These are phyloP conservation scores for Synergus itoensis DNA, from an alignment of 2,888 invertebrate genomes.

Conservation along the genomic window DNA sequence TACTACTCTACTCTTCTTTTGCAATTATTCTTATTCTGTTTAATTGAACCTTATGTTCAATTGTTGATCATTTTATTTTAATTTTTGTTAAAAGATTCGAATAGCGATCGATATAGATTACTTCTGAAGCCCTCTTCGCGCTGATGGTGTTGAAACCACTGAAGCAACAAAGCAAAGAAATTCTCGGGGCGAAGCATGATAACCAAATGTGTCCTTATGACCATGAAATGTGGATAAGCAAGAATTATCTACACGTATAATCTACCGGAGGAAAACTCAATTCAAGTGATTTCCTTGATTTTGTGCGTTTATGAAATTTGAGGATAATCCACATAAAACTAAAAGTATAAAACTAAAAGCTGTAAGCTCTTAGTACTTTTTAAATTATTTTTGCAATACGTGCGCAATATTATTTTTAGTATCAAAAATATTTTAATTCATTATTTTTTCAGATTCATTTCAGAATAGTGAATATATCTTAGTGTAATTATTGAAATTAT, in stretches of 20 bases:
- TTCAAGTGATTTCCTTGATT: background rate
- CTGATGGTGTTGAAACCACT: slow-evolving; percentile 44
- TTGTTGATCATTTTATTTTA: background rate
- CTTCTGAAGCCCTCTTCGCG: slow-evolving; percentile 69
- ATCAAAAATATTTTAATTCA: background rate
- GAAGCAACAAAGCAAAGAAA: slow-evolving; percentile 26
- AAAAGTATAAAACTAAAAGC: background rate
- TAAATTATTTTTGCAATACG: background rate
- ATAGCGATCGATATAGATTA: slow-evolving; percentile 72
- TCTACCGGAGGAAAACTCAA: background rate
- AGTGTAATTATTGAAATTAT: background rate
- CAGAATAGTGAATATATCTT: background rate
- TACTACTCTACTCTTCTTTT: background rate
- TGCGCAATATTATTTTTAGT: background rate
- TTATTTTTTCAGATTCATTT: background rate
- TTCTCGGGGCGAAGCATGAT: background rate
- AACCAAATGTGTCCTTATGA: background rate
- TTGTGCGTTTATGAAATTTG: background rate
- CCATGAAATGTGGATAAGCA: background rate
- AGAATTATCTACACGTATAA: background rate
- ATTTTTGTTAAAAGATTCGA: slow-evolving; percentile 62
- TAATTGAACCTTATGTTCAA: background rate
- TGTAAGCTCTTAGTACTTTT: background rate
- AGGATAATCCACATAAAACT: background rate
- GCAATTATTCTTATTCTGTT: slow-evolving; percentile 24